These are phyloP conservation scores for Brevimyrus niger DNA, from an alignment of 2,113 vertebrate species.

Conservation along the genomic window DNA sequence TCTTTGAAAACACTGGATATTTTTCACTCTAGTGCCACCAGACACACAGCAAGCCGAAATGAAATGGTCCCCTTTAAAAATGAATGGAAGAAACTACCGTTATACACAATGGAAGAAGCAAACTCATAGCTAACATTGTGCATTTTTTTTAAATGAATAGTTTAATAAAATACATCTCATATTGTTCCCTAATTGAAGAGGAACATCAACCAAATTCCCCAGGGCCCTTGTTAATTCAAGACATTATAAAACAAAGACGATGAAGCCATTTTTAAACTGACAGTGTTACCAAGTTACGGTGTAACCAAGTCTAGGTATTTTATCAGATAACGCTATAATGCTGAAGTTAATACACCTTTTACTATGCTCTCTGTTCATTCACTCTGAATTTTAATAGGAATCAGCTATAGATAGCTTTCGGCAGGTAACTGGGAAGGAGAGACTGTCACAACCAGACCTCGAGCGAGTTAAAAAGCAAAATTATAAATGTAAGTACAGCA, in stretches of 20 bases:
- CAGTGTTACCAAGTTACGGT: neutral
- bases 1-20: neutral
- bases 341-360: neutral
- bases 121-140: neutral
- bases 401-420: neutral
- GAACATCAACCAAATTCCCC: neutral
- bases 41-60: neutral
- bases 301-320: neutral
- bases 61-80: neutral
- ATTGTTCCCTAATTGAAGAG: neutral
- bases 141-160: neutral
- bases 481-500: neutral
- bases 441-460: neutral
- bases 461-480: neutral
- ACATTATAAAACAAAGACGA: neutral
- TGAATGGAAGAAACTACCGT: neutral
- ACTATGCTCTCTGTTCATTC: neutral
- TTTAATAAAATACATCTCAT: neutral
- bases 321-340: neutral
- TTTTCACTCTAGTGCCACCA: neutral
- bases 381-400: neutral
- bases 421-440: neutral
- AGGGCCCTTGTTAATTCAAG: neutral
- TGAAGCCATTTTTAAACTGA: neutral
- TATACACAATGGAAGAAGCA: neutral